These are phyloP conservation scores for Philopedon plagiatum DNA, from an alignment of 2,888 invertebrate species.

Conservation along the genomic window DNA sequence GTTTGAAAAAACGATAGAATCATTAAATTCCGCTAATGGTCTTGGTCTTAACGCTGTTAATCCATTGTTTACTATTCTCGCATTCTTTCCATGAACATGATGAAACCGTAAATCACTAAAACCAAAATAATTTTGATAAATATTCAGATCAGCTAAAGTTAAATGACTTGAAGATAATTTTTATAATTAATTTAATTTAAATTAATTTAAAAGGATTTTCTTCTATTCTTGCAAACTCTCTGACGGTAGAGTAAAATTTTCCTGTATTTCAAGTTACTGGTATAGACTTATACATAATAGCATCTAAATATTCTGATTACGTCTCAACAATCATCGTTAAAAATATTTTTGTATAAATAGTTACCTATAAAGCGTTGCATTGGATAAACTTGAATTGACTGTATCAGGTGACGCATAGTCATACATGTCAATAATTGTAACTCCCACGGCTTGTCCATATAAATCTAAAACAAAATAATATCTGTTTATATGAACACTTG, in stretches of 20 bases:
- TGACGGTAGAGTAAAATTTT: too few relatives aligned
- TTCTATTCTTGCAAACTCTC: too few relatives aligned
- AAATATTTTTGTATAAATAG: background rate
- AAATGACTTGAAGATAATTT: too few relatives aligned
- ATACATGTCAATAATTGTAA: slow-evolving; percentile 85
- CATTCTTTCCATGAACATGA: slow-evolving; percentile 90
- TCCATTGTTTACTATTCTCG: slow-evolving; percentile 86
- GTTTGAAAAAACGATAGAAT: slow-evolving; percentile 93
- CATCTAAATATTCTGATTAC: too few relatives aligned
- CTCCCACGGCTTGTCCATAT: slow-evolving; percentile 95
- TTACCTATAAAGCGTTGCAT: slow-evolving; percentile 78
- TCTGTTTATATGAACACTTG: too few relatives aligned
- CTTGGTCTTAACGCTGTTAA: slow-evolving; percentile 89
- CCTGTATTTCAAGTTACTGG: too few relatives aligned
- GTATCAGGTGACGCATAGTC: slow-evolving; percentile 81
- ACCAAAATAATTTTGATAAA: background rate
- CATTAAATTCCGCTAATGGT: slow-evolving; percentile 93
- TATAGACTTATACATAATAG: too few relatives aligned
- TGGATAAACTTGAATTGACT: slow-evolving; percentile 82
- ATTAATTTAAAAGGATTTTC: too few relatives aligned
- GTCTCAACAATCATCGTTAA: too few relatives aligned
- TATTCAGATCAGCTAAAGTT: too few relatives aligned
- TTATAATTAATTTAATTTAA: too few relatives aligned
- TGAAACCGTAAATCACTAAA: slow-evolving; percentile 88
- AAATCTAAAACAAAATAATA: slow-evolving; percentile 74